phyloP scores from a whole-genome alignment of 2,888 invertebrate species.

The Ceratothoa steindachneri region DNA sequence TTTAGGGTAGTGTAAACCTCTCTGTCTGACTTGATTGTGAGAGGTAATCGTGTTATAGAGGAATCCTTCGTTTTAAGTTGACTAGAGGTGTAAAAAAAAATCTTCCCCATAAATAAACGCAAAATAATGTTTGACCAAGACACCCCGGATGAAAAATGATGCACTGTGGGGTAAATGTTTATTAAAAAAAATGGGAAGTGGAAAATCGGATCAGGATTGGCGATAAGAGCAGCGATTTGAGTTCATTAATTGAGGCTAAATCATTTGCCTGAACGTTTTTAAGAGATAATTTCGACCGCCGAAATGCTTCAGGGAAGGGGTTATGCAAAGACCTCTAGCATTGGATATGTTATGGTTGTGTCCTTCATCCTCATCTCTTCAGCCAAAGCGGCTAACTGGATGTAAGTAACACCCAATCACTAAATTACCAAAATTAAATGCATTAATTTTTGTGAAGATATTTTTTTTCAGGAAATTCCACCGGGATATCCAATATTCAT shows the following conservation, averaged over 20 bases:
- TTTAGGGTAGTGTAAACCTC: background rate
- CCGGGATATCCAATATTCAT: too few species aligned
- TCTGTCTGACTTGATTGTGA: background rate
- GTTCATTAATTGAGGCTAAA: background rate
- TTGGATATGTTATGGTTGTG: background rate
- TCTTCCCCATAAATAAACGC: background rate
- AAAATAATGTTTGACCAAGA: too few species aligned
- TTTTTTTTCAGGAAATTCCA: too few species aligned
- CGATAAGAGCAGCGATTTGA: background rate
- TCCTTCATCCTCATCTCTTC: background rate
- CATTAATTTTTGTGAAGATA: too few species aligned
- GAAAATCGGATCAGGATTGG: background rate
- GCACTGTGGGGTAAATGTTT: background rate
- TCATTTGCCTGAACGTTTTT: too few species aligned
- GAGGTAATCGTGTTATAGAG: background rate
- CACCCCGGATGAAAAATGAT: background rate
- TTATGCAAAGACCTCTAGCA: background rate
- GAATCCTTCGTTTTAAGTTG: background rate
- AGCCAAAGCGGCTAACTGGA: background rate
- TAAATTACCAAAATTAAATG: too few species aligned
- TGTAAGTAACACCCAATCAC: too few species aligned
- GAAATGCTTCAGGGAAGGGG: background rate
- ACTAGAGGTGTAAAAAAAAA: background rate
- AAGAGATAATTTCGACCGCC: background rate
- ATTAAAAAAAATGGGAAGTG: background rate